Conservation (phyloP, 1,140 invertebrate genomes). For the Olivierus martensii region DNA sequence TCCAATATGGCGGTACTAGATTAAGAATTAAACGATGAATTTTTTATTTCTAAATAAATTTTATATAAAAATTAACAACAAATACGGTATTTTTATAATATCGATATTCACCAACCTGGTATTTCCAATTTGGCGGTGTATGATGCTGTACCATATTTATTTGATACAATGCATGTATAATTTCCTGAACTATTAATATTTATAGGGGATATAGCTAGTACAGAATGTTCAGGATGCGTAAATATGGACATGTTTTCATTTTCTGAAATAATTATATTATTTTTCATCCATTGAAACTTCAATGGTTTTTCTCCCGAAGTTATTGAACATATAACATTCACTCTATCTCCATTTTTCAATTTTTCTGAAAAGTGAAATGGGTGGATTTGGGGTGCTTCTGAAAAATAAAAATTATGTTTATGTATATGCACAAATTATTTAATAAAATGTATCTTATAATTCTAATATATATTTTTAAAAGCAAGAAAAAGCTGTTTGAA, state of each 20-base stretch:
- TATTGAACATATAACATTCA: constrained; percentile 8
- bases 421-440: too few species aligned
- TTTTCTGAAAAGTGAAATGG: constrained; percentile 7
- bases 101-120: neutral
- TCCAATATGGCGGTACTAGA: too few species aligned
- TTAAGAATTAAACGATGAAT: too few species aligned
- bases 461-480: too few species aligned
- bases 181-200: neutral
- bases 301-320: constrained; percentile 4
- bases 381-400: constrained; percentile 10
- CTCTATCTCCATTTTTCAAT: constrained; percentile 4
- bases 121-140: neutral
- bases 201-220: neutral
- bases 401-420: constrained; percentile 2
- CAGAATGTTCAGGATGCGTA: neutral
- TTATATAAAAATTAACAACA: neutral
- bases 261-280: constrained; percentile 1
- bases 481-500: too few species aligned
- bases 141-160: neutral
- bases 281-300: constrained; percentile 12
- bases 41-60: too few species aligned
- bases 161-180: neutral
- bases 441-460: too few species aligned
- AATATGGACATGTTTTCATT: neutral
- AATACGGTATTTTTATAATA: neutral